A percentile compares a stretch with the other conserved stretches of the same genome.
These are phyloP conservation scores for Coleophora flavipennella DNA, from an alignment of 2,888 invertebrate species.

Conservation along the genomic window DNA sequence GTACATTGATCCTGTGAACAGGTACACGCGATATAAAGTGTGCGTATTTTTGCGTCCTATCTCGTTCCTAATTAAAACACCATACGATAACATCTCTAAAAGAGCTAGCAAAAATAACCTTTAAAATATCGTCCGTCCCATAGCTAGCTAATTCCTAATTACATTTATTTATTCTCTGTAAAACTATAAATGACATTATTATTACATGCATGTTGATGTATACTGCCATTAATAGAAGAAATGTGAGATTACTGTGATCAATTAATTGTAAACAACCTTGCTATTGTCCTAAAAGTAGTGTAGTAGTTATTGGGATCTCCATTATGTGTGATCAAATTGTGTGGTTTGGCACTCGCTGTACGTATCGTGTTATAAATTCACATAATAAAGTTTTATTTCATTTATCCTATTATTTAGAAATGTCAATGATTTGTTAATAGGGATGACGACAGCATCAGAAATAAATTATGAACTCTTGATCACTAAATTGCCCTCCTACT, in stretches of 20 bases:
- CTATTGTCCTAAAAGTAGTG: slow-evolving; percentile 43
- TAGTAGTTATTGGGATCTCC: not conserved
- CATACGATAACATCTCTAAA: slow-evolving; percentile 5
- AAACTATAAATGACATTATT: too few species aligned
- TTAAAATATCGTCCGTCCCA: slow-evolving; percentile 9
- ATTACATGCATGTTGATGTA: not conserved
- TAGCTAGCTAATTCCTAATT: slow-evolving; percentile 2
- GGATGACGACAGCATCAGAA: too few species aligned
- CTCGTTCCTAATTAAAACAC: slow-evolving; percentile 3
- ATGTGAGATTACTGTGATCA: slow-evolving; percentile 33
- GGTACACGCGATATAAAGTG: slow-evolving; percentile 8
- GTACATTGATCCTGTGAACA: not conserved
- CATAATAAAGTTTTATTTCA: not conserved
- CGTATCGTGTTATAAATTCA: slow-evolving; percentile 11
- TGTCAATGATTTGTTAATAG: too few species aligned
- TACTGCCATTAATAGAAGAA: slow-evolving; percentile 2
- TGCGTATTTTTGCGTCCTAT: slow-evolving; percentile 1
- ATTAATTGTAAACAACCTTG: slow-evolving; percentile 24
- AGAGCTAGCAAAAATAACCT: slow-evolving; percentile 9
- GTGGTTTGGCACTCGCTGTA: slow-evolving; percentile 43
- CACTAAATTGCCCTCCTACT: too few species aligned
- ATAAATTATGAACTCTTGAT: too few species aligned
- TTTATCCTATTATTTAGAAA: too few species aligned
- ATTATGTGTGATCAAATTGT: not conserved
- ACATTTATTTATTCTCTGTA: too few species aligned